Evolutionary conservation across 1,140 invertebrate species (phyloP), one percentile per base, ranked within the genome.

Genomic region (Ceratosolen solmsi): DNA sequence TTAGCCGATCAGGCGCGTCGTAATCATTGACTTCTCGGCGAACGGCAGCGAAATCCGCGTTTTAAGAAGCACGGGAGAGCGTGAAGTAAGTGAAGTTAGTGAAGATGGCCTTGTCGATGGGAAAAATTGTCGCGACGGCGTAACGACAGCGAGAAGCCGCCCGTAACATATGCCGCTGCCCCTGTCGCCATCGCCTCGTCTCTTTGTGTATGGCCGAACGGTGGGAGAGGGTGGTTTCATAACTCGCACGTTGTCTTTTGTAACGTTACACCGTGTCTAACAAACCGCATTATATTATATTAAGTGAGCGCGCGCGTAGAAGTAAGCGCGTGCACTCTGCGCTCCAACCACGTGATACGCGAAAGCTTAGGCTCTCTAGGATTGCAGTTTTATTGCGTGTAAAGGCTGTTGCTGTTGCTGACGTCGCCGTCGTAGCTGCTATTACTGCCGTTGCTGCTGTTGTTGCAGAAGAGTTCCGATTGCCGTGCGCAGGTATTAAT

Each of bases 271-370:
- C 84, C 83, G 78, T 87, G 84, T 82, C 84, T 82, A 87, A 86
- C 83, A 87, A 88, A 88, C 86, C 86, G 84, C 86, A 81, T 88
- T 87, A 88, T 87, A 87, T 87, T 82, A 84, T 87, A 84, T 86
- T 87, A 86, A 86, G 82, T 83, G 80, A 78, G 41, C 5, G 54
- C 30, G 49, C 46, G 70, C 11, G 71, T 27, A 73, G 51, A n/a
- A n/a, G n/a, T n/a, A n/a, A 46, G 54, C 30, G 49, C 46, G 70
- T 22, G 71, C 49, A 73, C 46, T 38, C 27, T 30, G 72, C 49
- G 49, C 41, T 54, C 22, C 41, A 33, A 25, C 46, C 70, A 30
- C 49, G 71, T 54, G 71, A 73, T 74, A 74, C 25, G n/a, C 15
- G 15, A 56, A 20, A 60, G 27, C 60, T 33, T 22, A 41, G 20